Percentiles rank a stretch among this genome's conserved stretches.
Conservation (phyloP, 2,113 vertebrate genomes). For the Cathartes aura region DNA sequence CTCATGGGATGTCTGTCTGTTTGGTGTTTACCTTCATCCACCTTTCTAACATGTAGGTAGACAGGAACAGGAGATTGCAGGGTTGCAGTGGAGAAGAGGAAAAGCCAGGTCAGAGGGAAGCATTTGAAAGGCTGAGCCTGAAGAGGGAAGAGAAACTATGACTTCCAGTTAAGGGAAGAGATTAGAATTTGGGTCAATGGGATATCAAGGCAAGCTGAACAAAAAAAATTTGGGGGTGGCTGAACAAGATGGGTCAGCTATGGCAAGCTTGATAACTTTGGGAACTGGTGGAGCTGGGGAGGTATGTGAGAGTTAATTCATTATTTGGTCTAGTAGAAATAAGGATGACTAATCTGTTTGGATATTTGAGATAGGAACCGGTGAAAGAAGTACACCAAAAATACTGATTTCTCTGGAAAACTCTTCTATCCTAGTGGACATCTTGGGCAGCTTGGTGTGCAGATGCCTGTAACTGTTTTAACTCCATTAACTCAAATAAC, state of each 20-base stretch:
- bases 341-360: neutral
- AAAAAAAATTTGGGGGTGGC: neutral
- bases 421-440: neutral
- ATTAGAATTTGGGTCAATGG: neutral
- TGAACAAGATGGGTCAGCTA: neutral
- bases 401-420: neutral
- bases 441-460: neutral
- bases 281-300: neutral
- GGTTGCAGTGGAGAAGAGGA: neutral
- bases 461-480: neutral
- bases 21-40: neutral
- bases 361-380: neutral
- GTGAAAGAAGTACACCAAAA: neutral
- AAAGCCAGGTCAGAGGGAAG: neutral
- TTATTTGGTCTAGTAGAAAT: neutral
- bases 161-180: neutral
- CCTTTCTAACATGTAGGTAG: neutral
- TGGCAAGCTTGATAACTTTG: neutral
- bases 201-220: neutral
- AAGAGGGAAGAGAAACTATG: neutral
- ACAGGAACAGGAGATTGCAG: neutral
- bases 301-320: neutral
- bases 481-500: neutral
- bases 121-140: neutral
- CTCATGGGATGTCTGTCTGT: neutral